Evolutionary conservation across 2,888 invertebrate genomes (phyloP), one percentile per base, ranked within the genome.

Genomic region (Sisyra nigra): DNA sequence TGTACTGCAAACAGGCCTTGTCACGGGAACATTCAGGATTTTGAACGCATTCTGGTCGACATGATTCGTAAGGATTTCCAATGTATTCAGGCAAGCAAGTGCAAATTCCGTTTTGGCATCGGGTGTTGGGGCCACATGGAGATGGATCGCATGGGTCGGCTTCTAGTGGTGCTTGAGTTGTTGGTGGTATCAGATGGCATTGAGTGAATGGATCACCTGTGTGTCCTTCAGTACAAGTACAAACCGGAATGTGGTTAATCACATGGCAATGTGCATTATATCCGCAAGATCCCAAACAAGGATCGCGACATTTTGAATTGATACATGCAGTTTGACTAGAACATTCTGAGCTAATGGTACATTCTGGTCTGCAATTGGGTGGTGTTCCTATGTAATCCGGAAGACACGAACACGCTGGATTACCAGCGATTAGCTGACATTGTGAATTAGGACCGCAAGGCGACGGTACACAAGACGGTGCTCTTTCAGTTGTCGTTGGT

Each of bases 361-460:
- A 86, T 61, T 86, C 84, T 1, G 85, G 85, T 46, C 84, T 69
- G 55, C 85, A 86, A 43, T 72, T 74, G 2, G 85, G 85, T 44
- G 82, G 86, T 14, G 74, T 71, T n/a, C 87, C 87, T 33, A 79
- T 72, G 53, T 75, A 85, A 52, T 80, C 76, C n/a, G 76, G 74
- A 40, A 80, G 62, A 57, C 88, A 88, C 1, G 83, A 81, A 55
- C 88, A 88, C 1, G 78, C 82, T 44, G 79, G 85, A 52, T 69
- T 77, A 49, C 76, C 80, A 30, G 75, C 73, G 48, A 79, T 66
- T 48, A 83, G 67, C 57, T 81, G 81, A 54, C 87, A 88, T 46
- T 80, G 74, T 0, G 87, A 80, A 58, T 87, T 82, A 2, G 84
- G 80, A 14, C 88, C 88, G 55, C 88, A 89, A 0, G 87, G 86